Conservation (phyloP, 2,888 invertebrate genomes). For the Macrophya annulata region DNA sequence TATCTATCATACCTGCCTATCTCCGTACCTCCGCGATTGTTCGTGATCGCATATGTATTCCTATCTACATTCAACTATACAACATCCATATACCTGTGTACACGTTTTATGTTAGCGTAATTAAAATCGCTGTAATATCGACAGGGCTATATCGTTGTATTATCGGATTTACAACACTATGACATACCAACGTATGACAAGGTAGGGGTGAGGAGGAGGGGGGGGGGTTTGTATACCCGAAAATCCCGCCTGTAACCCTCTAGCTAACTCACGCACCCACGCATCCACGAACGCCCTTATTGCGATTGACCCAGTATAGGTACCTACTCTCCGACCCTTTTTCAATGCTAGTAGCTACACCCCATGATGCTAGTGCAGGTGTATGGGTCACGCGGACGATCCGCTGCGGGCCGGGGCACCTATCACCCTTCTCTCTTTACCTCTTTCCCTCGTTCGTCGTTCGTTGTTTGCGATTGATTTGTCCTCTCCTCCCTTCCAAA, state of each 20-base stretch:
- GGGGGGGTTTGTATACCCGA: neutral
- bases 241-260: neutral
- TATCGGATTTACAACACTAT: constrained; percentile 44
- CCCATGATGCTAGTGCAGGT: neutral
- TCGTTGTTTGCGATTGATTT: constrained; percentile 70
- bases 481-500: constrained; percentile 60
- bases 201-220: neutral
- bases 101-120: constrained; percentile 42
- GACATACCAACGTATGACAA: constrained; percentile 16
- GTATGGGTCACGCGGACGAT: constrained; percentile 29
- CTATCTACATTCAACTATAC: neutral
- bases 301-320: constrained; percentile 41
- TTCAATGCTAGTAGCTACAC: neutral
- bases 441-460: constrained; percentile 59
- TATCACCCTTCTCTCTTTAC: neutral
- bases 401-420: neutral
- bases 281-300: neutral
- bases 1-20: neutral
- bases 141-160: constrained; percentile 25
- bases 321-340: neutral
- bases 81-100: neutral
- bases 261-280: no score
- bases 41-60: neutral
- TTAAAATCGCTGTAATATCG: constrained; percentile 47
- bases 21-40: neutral